phyloP scores from a whole-genome alignment of 2,113 vertebrate species.

The Leptodactylus fuscus region DNA sequence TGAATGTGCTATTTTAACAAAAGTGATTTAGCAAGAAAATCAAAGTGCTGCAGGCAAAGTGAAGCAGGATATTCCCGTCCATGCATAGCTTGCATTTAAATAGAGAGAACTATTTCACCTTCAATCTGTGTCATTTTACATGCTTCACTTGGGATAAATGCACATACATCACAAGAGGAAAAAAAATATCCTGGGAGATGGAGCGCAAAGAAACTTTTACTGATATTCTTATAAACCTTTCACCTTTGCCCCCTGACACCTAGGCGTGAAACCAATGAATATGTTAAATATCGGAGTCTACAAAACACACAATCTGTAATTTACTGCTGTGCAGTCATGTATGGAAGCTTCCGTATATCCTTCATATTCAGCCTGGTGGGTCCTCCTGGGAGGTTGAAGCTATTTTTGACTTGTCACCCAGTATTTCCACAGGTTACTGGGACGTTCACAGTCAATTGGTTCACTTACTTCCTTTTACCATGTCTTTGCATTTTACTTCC shows the following conservation, averaged over 20 bases:
- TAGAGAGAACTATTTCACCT: conserved; percentile 48
- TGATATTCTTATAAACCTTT: conserved; percentile 60
- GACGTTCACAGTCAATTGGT: not conserved
- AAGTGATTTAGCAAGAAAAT: conserved; percentile 71
- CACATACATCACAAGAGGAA: conserved; percentile 26
- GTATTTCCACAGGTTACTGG: not conserved
- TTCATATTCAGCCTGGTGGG: not conserved
- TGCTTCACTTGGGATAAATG: conserved; percentile 52
- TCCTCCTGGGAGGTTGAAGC: not conserved
- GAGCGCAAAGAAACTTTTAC: conserved; percentile 7
- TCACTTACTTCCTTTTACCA: not conserved
- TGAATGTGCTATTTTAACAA: conserved; percentile 76
- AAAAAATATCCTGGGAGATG: conserved; percentile 36
- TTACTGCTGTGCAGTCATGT: not conserved
- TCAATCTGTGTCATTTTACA: conserved; percentile 55
- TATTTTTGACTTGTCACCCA: not conserved
- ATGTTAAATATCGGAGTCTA: conserved; percentile 61
- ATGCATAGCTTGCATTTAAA: conserved; percentile 63
- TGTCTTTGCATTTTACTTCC: too few species aligned
- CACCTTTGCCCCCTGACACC: conserved; percentile 17
- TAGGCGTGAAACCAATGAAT: conserved; percentile 62
- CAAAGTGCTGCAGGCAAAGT: conserved; percentile 64
- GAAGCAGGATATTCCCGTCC: conserved; percentile 63
- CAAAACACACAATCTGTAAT: not conserved
- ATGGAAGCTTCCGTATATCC: not conserved